Evolutionary conservation across 2,113 vertebrate genomes (phyloP).

Genomic region (Sylvilagus bachmani): DNA sequence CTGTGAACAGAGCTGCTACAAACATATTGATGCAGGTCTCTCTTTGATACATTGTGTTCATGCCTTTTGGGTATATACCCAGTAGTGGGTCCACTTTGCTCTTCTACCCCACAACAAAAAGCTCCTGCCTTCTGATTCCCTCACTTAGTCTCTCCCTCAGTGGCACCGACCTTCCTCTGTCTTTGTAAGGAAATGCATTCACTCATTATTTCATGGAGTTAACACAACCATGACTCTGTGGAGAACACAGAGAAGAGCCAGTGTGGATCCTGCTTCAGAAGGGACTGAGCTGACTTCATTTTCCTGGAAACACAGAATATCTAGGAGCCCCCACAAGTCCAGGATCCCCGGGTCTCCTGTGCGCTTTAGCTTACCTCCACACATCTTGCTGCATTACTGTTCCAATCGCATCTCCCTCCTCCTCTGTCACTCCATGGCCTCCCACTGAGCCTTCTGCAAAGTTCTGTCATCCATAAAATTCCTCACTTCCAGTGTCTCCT

Average conservation of each 20-base stretch:
- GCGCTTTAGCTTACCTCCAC: background rate
- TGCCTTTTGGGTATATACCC: too few relatives aligned
- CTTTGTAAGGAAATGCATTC: background rate
- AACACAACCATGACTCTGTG: too few relatives aligned
- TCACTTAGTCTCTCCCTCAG: background rate
- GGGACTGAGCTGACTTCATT: background rate
- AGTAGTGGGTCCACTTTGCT: background rate
- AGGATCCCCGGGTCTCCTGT: background rate
- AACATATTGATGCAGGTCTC: too few relatives aligned
- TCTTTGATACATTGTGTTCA: too few relatives aligned
- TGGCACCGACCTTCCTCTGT: background rate
- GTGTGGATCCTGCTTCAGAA: background rate
- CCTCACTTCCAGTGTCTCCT: background rate
- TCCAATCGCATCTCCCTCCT: background rate
- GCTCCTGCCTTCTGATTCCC: background rate
- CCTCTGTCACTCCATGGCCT: background rate
- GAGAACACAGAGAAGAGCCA: background rate
- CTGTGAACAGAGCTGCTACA: too few relatives aligned
- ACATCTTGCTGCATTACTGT: rapidly evolving
- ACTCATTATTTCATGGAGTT: background rate
- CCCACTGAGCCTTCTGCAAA: background rate
- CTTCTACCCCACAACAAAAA: background rate
- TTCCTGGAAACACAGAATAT: background rate
- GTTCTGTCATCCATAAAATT: background rate
- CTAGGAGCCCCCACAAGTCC: background rate